Base-by-base conservation (phyloP, 2,888 invertebrate genomes). In the Carcina quercana region DNA sequence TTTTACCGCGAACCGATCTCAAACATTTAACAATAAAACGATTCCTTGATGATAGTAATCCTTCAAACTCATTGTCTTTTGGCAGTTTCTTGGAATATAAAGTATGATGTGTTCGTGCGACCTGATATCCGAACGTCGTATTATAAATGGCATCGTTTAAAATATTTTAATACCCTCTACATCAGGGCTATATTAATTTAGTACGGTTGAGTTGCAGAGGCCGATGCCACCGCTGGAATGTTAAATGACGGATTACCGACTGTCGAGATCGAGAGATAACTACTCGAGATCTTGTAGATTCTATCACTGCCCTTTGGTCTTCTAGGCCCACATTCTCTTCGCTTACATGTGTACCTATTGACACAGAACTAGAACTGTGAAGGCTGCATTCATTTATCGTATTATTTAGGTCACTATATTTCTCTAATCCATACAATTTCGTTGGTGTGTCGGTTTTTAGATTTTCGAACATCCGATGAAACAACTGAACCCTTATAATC, bases 61-160 rank as follows among this genome's bases (percentile, higher is more conserved):
- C 83, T 67, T 83, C 83, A 83, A 70, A 70, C 58, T 80, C 79
- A 82, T 83, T 83, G 83, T 82, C 80, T 82, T 80, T 82, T 83
- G 82, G 80, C 83, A 82, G 74, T 79, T 82, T 79, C 79, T 65
- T 61, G 69, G 76, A 79, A 80, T 80, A n/a, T n/a, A 80, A 80
- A 74, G 79, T 82, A 82, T 80, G 76, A 70, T 73, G 59, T 62
- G 64, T 62, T 68, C 70, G 66, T 58, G 76, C 73, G 73, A 74
- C 74, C 70, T 76, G 79, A 79, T 78, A 74, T 76, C 71, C 59
- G 73, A 69, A 73, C 74, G 75, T 79, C 78, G 74, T 70, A 69
- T 80, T 79, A 83, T 76, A 78, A 83, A 83, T 83, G 71, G 80
- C 78, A 66, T 79, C 82, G 70, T 78, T 83, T 78, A 76, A 80